Percentiles rank a stretch among this genome's conserved stretches.
Conservation (phyloP, 2,113 vertebrate species). For the Gymnarchus niloticus region DNA sequence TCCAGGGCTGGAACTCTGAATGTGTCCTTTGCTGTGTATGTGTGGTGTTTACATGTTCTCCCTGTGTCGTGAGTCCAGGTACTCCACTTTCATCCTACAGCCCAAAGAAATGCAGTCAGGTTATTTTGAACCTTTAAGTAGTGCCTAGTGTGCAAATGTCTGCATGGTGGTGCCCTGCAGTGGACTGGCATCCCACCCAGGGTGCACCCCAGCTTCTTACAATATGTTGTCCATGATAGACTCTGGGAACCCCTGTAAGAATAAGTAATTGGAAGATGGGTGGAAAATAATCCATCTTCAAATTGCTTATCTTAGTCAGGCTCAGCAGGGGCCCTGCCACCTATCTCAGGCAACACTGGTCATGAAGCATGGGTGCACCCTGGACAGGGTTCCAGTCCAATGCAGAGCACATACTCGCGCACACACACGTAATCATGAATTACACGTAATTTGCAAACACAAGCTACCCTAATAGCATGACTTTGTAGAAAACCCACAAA, state of each 20-base stretch:
- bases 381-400: too few species aligned
- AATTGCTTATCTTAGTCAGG: too few species aligned
- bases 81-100: background rate
- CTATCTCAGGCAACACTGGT: too few species aligned
- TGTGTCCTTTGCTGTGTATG: too few species aligned
- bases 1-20: too few species aligned
- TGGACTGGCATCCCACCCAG: background rate
- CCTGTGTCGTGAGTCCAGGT: background rate
- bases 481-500: too few species aligned
- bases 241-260: background rate
- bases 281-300: background rate
- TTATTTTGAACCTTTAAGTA: background rate
- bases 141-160: background rate
- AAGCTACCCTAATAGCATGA: too few species aligned
- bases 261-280: background rate
- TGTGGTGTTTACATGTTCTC: background rate
- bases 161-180: background rate
- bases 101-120: background rate
- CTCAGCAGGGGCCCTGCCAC: too few species aligned
- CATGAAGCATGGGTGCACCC: too few species aligned
- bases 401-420: too few species aligned
- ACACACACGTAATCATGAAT: too few species aligned
- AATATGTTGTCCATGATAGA: background rate
- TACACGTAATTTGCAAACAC: too few species aligned
- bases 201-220: background rate